Evolutionary conservation across 1,140 invertebrate genomes (phyloP).

Genomic region (Penaeus indicus): DNA sequence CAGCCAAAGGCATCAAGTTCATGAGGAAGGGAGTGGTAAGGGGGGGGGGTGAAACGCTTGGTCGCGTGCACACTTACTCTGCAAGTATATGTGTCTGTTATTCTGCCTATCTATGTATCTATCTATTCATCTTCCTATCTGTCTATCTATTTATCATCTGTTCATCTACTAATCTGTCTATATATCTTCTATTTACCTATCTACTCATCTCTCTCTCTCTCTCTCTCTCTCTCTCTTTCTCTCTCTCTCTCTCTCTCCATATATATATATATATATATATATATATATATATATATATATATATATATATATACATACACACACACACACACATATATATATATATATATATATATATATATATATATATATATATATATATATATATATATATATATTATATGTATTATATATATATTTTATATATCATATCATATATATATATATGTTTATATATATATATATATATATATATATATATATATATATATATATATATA

Average conservation of each 20-base stretch:
- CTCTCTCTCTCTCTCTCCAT: too few relatives aligned
- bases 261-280: background rate
- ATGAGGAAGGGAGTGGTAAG: constrained; percentile 6
- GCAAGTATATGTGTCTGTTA: too few relatives aligned
- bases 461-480: background rate
- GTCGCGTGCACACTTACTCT: too few relatives aligned
- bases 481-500: constrained; percentile 20
- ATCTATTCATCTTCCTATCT: too few relatives aligned
- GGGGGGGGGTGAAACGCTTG: too few relatives aligned
- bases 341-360: background rate
- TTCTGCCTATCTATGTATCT: too few relatives aligned
- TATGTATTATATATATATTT: background rate
- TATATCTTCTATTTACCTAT: too few relatives aligned
- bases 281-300: background rate
- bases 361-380: background rate
- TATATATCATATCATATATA: background rate
- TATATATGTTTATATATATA: constrained; percentile 2
- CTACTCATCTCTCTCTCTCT: too few relatives aligned
- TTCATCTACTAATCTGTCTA: too few relatives aligned
- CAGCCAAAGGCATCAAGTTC: constrained; percentile 21
- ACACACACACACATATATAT: background rate
- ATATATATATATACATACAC: background rate
- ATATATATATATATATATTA: too few relatives aligned
- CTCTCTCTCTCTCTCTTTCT: too few relatives aligned
- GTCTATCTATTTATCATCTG: too few relatives aligned